Conservation (phyloP, 2,113 vertebrate genomes). For the Phocoena phocoena region DNA sequence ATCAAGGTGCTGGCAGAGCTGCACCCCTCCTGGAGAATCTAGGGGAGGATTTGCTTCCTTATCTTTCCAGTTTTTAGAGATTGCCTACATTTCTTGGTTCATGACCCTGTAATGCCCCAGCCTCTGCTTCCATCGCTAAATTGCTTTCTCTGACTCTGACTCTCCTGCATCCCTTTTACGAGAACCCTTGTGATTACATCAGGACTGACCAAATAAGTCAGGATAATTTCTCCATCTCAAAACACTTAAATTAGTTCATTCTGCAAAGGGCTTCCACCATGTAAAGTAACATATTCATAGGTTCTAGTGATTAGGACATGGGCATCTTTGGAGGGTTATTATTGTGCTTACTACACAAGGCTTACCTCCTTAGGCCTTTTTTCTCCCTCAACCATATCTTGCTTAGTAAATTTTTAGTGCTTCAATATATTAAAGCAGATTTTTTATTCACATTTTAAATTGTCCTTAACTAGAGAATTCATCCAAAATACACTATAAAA, state of each 20-base stretch:
- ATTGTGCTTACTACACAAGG: neutral
- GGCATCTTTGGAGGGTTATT: neutral
- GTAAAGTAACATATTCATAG: neutral
- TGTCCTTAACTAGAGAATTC: neutral
- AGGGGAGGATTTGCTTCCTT: neutral
- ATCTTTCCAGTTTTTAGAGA: neutral
- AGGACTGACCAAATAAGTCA: neutral
- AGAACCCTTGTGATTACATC: neutral
- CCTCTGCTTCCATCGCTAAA: neutral
- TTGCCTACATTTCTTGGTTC: neutral
- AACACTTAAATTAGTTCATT: neutral
- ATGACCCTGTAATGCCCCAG: neutral
- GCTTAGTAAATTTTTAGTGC: neutral
- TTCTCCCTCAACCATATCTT: neutral
- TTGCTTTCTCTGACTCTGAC: neutral
- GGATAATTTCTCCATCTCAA: neutral
- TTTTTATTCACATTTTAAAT: neutral
- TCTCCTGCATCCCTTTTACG: neutral
- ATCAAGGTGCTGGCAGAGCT: neutral
- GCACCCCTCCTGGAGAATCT: neutral
- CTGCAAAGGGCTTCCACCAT: neutral
- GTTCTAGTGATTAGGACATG: neutral
- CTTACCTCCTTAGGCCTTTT: neutral
- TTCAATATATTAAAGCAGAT: neutral
- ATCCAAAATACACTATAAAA: neutral